Percentiles rank a stretch among this genome's conserved stretches.
phyloP scores from a whole-genome alignment of 2,113 vertebrate species.

The Paramisgurnus dabryanus region DNA sequence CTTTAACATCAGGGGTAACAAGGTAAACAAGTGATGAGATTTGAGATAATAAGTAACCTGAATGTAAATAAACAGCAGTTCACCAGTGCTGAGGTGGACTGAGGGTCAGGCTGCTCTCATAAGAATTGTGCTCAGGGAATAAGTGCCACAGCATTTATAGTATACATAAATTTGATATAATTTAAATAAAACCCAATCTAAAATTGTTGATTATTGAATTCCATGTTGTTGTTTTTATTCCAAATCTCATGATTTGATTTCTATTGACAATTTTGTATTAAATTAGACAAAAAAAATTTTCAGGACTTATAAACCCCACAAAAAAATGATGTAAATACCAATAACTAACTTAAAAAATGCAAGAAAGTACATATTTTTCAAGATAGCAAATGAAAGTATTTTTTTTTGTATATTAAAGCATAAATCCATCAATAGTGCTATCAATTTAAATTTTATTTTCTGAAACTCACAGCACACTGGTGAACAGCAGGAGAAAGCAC shows the following conservation, averaged over 20 bases:
- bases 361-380: neutral
- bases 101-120: conserved; percentile 30
- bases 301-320: no score
- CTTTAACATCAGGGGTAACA: conserved; percentile 20
- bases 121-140: neutral
- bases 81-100: neutral
- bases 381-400: no score
- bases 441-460: conserved; percentile 6
- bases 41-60: conserved; percentile 54
- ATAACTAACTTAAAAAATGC: neutral
- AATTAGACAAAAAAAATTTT: no score
- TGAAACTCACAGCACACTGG: conserved; percentile 47
- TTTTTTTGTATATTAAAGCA: neutral
- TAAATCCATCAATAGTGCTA: neutral
- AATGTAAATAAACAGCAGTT: conserved; percentile 47
- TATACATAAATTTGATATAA: no score
- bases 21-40: conserved; percentile 43
- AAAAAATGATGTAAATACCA: neutral
- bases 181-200: no score
- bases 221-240: no score
- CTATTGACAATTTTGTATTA: no score
- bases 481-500: conserved; percentile 18
- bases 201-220: no score
- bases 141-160: conserved; percentile 2
- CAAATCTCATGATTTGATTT: no score